Base-by-base conservation (phyloP, 2,888 invertebrate genomes). In the Philereme vetulata region DNA sequence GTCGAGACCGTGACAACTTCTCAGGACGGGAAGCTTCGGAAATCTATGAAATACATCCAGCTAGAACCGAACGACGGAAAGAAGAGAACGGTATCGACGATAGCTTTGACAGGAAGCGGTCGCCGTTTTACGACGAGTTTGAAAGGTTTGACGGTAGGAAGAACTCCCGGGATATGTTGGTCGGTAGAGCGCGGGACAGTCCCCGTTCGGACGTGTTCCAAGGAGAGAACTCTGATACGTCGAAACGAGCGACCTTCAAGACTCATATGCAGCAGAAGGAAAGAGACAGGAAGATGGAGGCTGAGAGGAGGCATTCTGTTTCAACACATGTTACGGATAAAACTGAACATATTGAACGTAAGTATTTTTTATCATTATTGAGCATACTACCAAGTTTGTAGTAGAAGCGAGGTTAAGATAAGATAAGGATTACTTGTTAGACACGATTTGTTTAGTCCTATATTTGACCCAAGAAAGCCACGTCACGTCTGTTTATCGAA, bases 321-420 rank as follows among this genome's bases (percentile, higher is more conserved):
- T 96, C 96, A 0, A 96, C 96, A 0, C 94, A 95, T 70, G 94
- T 94, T 50, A 96, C 96, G 0, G 96, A 96, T 66, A 95, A 94
- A 80, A 94, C 94, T 62, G 92, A 93, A 71, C 89, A 91, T 66
- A 83, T 90, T 68, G 92, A 93, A 81, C 85, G 92, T 93, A 70
- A 87, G 91, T 88, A 34, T 32, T 38, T 36, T 35, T 35, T 35
- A 35, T 6, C 7, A 35, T 21, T 21, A 21, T 21, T 21, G 21
- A 21, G 2, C 21, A 21, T 1, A 21, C 21, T 21, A 21, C 21
- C 21, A 21, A 21, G 21, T 21, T 21, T 21, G 21, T 21, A 21
- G 21, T 21, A 21, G 21, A 21, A 21, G 21, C 21, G 2, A 21
- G 2, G 21, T 21, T 21, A 21, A 21, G 21, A 21, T 21, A 21